A percentile compares a stretch with the other conserved stretches of the same genome.
phyloP scores from a whole-genome alignment of 64 coral and sea anemone genomes.

The Trachythela sp. region DNA sequence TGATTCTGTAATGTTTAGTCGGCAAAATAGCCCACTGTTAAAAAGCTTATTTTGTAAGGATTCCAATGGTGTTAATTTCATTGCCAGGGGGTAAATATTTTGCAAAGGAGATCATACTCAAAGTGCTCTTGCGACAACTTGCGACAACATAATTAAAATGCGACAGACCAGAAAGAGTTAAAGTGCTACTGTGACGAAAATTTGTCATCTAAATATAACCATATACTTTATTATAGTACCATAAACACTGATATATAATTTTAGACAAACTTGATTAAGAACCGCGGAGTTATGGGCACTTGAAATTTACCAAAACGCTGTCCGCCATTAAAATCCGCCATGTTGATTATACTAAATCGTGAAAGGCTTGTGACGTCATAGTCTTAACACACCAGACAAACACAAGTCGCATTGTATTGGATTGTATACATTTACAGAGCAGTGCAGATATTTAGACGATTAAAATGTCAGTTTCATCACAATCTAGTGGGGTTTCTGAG shows the following conservation, averaged over 20 bases:
- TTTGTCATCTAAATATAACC: neutral
- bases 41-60: too few relatives aligned
- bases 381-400: neutral
- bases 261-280: neutral
- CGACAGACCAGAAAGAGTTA: too few relatives aligned
- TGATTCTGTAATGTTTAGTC: too few relatives aligned
- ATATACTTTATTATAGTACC: neutral
- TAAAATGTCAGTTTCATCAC: neutral
- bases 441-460: neutral
- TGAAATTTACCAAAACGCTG: neutral
- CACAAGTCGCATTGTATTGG: too few relatives aligned
- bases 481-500: neutral
- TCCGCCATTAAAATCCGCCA: neutral
- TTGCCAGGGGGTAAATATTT: too few relatives aligned
- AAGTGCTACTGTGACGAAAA: constrained; percentile 18
- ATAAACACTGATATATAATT: neutral
- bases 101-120: too few relatives aligned
- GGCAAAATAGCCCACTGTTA: too few relatives aligned
- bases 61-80: too few relatives aligned
- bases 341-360: neutral
- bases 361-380: neutral
- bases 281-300: neutral
- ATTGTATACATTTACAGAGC: neutral
- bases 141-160: too few relatives aligned
- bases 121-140: too few relatives aligned